Percentiles rank a stretch among this genome's conserved stretches.
Conservation (phyloP, 2,113 vertebrate species). For the Collichthys lucidus region DNA sequence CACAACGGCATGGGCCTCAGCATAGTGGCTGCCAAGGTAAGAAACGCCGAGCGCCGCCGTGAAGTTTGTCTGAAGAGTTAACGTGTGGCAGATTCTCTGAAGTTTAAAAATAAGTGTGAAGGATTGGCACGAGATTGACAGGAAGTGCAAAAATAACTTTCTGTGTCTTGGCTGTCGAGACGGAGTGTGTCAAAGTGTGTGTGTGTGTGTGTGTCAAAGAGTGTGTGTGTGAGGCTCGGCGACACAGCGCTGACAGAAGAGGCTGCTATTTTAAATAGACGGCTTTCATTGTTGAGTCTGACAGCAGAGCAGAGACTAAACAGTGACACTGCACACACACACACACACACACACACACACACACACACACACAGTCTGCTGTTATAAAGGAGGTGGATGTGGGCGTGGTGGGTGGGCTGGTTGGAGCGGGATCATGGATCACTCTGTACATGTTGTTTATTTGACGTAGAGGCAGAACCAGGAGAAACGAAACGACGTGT, state of each 20-base stretch:
- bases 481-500: not conserved
- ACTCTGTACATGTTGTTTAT: constrained; percentile 21
- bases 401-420: not conserved
- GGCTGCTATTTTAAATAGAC: constrained; percentile 49
- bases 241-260: constrained; percentile 30
- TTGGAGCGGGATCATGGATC: not conserved
- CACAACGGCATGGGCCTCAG: constrained; percentile 99
- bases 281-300: constrained; percentile 72
- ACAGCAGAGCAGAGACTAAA: constrained; percentile 67
- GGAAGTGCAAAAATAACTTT: constrained; percentile 49
- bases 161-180: constrained; percentile 25
- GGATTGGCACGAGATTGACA: constrained; percentile 14
- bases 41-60: constrained; percentile 63
- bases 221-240: not conserved
- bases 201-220: not conserved
- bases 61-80: constrained; percentile 18
- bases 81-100: no score
- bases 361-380: not conserved
- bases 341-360: no score
- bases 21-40: constrained; percentile 99
- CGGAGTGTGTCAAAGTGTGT: not conserved
- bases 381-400: not conserved
- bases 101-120: not conserved
- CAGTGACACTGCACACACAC: constrained; percentile 36
- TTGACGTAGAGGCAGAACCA: not conserved